A percentile compares a stretch with the other conserved stretches of the same genome.
Evolutionary conservation across 2,797 vertebrate genomes (phyloP).

Genomic region (Antrozous pallidus): DNA sequence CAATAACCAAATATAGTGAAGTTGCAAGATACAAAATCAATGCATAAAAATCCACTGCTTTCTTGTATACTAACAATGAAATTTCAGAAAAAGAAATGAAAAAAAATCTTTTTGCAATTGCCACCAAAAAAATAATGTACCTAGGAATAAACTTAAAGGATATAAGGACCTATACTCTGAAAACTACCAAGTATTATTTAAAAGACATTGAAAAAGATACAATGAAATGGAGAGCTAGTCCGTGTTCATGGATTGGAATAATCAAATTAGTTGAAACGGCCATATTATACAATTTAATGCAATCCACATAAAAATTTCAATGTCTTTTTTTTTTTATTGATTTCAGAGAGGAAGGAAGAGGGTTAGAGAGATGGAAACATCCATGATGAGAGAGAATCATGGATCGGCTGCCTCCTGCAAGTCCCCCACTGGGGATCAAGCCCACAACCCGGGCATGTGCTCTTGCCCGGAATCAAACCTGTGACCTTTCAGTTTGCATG

Average conservation of each 20-base stretch:
- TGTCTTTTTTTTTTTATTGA: too few species aligned
- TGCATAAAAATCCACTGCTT: background rate
- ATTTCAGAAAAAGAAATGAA: background rate
- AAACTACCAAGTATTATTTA: background rate
- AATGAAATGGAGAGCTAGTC: background rate
- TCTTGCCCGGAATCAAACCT: too few species aligned
- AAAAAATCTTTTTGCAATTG: background rate
- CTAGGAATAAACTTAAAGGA: background rate
- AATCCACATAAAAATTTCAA: background rate
- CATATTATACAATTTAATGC: background rate
- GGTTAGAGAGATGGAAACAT: too few species aligned
- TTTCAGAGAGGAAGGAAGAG: too few species aligned
- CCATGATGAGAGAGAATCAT: too few species aligned
- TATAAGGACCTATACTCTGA: background rate
- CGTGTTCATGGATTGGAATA: background rate
- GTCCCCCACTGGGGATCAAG: too few species aligned
- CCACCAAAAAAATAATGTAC: background rate
- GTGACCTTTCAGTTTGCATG: too few species aligned
- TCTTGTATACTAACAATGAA: background rate
- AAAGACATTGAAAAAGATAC: background rate
- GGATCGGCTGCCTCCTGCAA: too few species aligned
- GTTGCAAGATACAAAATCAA: background rate
- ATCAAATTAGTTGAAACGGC: background rate
- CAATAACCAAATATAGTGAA: background rate
- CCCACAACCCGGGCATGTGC: too few species aligned